Percentiles rank a stretch among this genome's conserved stretches.
Evolutionary conservation across 2,113 vertebrate genomes (phyloP).

Genomic region (Sceloporus tristichus): DNA sequence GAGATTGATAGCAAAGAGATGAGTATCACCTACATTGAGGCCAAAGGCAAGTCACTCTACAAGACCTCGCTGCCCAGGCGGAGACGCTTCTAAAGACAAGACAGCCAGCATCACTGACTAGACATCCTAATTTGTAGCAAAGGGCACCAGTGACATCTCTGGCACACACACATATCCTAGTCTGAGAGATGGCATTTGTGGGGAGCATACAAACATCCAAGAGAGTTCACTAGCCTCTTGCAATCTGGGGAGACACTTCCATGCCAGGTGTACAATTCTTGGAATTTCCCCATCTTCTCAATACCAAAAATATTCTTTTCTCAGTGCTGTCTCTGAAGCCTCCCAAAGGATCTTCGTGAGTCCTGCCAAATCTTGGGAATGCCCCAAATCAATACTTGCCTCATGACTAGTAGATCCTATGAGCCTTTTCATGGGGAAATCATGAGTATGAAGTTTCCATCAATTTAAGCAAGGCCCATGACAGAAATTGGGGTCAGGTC

Average conservation of each 20-base stretch:
- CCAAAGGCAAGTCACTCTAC: conserved; percentile 87
- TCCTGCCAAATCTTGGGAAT: background rate
- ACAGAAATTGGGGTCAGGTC: background rate
- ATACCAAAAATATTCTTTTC: background rate
- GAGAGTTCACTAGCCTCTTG: background rate
- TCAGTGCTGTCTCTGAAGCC: background rate
- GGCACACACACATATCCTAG: background rate
- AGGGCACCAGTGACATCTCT: background rate
- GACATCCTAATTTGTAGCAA: background rate
- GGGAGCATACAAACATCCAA: background rate
- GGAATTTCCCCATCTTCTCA: background rate
- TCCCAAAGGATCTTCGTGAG: background rate
- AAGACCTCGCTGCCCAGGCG: conserved; percentile 81
- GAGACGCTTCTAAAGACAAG: conserved; percentile 22
- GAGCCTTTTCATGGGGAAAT: background rate
- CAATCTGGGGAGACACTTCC: background rate
- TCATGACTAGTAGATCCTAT: background rate
- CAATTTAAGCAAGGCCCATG: background rate
- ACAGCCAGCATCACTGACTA: background rate
- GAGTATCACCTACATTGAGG: conserved; percentile 84
- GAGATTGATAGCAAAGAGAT: conserved; percentile 84
- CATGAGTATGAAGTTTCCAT: background rate
- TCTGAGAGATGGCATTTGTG: background rate
- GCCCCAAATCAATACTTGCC: background rate
- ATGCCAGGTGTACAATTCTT: background rate